Base-by-base conservation (phyloP, 1,140 invertebrate species). In the Drosophila pallidifrons region DNA sequence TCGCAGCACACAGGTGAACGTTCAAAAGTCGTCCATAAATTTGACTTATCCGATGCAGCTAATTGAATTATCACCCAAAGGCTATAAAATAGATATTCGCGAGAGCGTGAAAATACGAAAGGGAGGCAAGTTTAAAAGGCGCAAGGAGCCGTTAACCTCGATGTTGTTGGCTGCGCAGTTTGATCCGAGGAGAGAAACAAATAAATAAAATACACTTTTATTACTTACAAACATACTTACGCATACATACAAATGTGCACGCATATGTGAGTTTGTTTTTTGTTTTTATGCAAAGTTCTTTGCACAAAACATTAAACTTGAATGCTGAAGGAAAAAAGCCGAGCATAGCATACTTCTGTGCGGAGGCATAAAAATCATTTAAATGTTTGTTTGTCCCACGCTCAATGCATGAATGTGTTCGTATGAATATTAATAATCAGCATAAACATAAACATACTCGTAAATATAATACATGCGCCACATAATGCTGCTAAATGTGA, bases 331-430 rank as follows among this genome's bases (percentile, higher is more conserved):
- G 13, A 77, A 79, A 72, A 61, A 60, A 68, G 16, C 20, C 20
- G 20, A 20, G 20, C 72, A 46, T 61, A 54, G 61, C 73, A 60
- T 75, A 78, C 60, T 75, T 75, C 32, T 78, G 72, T 72, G 82
- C 68, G 65, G 43, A 35, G 58, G 38, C 78, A 86, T 86, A 86
- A 86, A 86, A 86, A 86, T 86, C 82, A 86, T 86, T 86, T 78
- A 82, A 86, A 87, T 86, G 82, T 87, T 77, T 83, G 72, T 74
- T 76, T 81, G 61, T 57, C 8, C 38, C 15, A 28, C 45, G 58
- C 75, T 57, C 28, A 75, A 82, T 65, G 67, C 65, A 66, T 69
- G 64, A 86, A 78, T 79, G 74, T 79, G 61, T 81, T 79, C 64
- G 15, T 59, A 82, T 67, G 67, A 79, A 70, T 81, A 73, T 85